Evolutionary conservation across 2,888 invertebrate genomes (phyloP), one percentile per base, ranked within the genome.

Genomic region (Eristalis pertinax): DNA sequence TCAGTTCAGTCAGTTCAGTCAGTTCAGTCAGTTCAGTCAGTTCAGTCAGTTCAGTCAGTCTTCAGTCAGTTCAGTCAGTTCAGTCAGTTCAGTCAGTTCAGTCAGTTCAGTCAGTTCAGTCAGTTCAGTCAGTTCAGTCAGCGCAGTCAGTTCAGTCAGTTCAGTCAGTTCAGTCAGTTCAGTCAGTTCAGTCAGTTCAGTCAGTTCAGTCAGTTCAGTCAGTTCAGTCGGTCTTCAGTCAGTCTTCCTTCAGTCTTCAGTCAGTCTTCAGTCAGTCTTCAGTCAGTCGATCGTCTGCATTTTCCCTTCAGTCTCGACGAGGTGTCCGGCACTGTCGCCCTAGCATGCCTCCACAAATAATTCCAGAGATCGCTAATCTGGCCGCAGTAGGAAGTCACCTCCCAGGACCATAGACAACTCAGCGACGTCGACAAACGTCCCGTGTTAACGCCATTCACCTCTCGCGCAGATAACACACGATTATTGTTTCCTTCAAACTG

Each of bases 401-500:
- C 19, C 32, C 69, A 50, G 60, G 24, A 69, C 38, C 81, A 73
- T 76, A 85, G 77, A 82, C 72, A 74, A 70, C 74, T 78, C 77
- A 81, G 29, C 63, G 69, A 56, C 41, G 15, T n/a, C 72, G 56
- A 75, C 65, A 75, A 86, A 78, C 78, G 78, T 67, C 74, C 43
- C 69, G 72, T 74, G 84, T 84, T 84, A 84, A 87, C 87, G 79
- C 84, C 87, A 79, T 87, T 87, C 79, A 87, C 79, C 87, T 87
- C 75, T 35, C 43, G 15, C 65, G 24, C 70, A 77, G 85, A 85
- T 85, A 86, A 86, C 75, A 84, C 73, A 77, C 76, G 76, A 87
- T 87, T 84, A 87, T 79, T 84, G 79, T 80, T 84, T 78, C 75
- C 76, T 65, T 79, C 79, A 73, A 76, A 22, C 60, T n/a, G 29